Conservation (phyloP, 2,797 vertebrate genomes). For the Gymnoscopelus braueri region DNA sequence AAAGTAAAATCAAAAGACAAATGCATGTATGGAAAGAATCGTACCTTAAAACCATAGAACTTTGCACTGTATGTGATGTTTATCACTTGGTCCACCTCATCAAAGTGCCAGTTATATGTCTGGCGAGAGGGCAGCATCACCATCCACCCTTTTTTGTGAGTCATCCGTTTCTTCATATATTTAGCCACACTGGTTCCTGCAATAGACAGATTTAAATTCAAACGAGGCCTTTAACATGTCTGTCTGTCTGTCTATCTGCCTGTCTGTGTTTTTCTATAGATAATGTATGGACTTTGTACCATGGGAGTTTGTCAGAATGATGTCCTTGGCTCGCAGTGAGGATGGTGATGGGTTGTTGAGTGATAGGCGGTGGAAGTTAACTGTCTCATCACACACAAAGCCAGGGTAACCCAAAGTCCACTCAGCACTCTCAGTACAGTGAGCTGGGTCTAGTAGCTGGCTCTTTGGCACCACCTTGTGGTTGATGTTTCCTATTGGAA, state of each 20-base stretch:
- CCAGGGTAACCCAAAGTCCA: constrained; percentile 86
- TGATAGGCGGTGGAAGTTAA: constrained; percentile 83
- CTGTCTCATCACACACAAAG: constrained; percentile 81
- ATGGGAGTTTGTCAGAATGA: constrained; percentile 79
- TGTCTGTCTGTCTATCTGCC: no score
- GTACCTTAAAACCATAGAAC: constrained; percentile 88
- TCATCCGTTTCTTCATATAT: constrained; percentile 81
- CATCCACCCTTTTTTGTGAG: constrained; percentile 86
- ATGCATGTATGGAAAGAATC: neutral
- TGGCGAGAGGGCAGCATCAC: constrained; percentile 81
- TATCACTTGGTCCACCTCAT: constrained; percentile 75
- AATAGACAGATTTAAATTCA: constrained; percentile 11
- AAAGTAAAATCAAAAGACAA: neutral
- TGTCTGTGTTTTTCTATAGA: neutral
- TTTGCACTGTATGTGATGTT: constrained; percentile 83
- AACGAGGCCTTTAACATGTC: neutral
- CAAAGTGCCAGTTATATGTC: constrained; percentile 84
- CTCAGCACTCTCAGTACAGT: constrained; percentile 72
- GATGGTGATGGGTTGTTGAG: constrained; percentile 79
- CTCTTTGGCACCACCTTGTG: constrained; percentile 84
- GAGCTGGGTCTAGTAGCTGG: constrained; percentile 81
- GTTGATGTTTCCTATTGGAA: constrained; percentile 72
- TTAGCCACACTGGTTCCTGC: constrained; percentile 80
- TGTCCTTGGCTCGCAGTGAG: constrained; percentile 79
- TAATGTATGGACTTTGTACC: constrained; percentile 67